Evolutionary conservation across 2,113 vertebrate genomes (phyloP).

Genomic region (Panthera tigris): DNA sequence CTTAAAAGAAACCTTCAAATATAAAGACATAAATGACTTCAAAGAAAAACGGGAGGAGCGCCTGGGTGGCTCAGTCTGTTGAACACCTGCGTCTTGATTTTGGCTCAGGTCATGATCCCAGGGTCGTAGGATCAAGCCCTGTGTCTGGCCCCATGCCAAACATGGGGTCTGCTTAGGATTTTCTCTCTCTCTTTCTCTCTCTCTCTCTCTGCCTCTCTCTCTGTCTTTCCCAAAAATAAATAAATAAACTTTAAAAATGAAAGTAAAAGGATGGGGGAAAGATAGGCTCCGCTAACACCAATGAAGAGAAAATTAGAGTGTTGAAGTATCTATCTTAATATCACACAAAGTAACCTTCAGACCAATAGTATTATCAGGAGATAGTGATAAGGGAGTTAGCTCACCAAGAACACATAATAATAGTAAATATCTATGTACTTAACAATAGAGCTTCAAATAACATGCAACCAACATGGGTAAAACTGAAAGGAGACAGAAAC

Average conservation of each 20-base stretch:
- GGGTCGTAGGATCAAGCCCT: too few species aligned
- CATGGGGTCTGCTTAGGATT: too few species aligned
- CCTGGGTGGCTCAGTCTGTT: too few species aligned
- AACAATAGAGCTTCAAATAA: neutral
- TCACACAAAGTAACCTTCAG: neutral
- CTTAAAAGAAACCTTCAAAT: neutral
- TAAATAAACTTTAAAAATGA: too few species aligned
- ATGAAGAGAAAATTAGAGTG: neutral
- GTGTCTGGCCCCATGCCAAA: too few species aligned
- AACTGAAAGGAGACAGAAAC: neutral
- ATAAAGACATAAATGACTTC: neutral
- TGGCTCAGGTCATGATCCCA: too few species aligned
- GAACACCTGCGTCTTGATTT: too few species aligned
- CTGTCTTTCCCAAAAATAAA: too few species aligned
- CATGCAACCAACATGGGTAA: neutral
- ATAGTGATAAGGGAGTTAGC: neutral
- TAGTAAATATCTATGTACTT: neutral
- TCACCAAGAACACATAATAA: neutral
- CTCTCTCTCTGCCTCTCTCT: too few species aligned
- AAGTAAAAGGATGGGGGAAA: neutral
- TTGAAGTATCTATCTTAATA: neutral
- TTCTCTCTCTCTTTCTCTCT: too few species aligned
- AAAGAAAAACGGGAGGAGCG: neutral
- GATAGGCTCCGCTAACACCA: neutral
- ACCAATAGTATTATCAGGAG: neutral